Conservation (phyloP, 2,888 invertebrate species). For the Nemotelus pantherinus region DNA sequence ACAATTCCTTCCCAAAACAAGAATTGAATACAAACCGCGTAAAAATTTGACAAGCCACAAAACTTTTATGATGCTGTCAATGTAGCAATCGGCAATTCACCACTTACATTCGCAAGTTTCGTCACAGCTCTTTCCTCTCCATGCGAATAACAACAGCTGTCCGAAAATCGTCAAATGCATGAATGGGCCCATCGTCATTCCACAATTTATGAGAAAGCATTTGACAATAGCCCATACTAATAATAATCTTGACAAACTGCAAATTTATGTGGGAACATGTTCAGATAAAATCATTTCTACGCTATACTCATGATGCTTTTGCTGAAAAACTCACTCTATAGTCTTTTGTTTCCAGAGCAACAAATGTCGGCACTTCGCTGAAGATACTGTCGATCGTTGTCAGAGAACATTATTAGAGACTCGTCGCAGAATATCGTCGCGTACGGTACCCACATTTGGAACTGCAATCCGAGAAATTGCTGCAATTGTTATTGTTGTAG, state of each 20-base stretch:
- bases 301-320: background rate
- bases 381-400: background rate
- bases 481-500: slow-evolving; percentile 28
- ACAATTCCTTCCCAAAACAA: too few species aligned
- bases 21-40: too few species aligned
- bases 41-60: too few species aligned
- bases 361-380: slow-evolving; percentile 1
- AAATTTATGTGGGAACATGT: slow-evolving; percentile 33
- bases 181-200: background rate
- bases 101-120: too few species aligned
- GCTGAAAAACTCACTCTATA: slow-evolving; percentile 5
- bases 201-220: slow-evolving; percentile 27
- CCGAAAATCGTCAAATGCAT: too few species aligned
- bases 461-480: slow-evolving; percentile 33
- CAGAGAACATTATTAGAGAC: background rate
- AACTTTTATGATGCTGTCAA: too few species aligned
- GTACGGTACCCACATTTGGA: slow-evolving; percentile 22
- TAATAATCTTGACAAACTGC: slow-evolving; percentile 11
- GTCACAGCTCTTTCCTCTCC: too few species aligned
- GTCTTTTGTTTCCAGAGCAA: slow-evolving; percentile 23
- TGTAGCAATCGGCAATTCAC: too few species aligned
- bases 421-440: slow-evolving; percentile 13
- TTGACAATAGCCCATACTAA: background rate
- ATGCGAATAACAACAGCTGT: too few species aligned
- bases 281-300: background rate